These are phyloP conservation scores for Amphiprion ocellaris DNA, from an alignment of 2,113 vertebrate genomes.

Conservation along the genomic window DNA sequence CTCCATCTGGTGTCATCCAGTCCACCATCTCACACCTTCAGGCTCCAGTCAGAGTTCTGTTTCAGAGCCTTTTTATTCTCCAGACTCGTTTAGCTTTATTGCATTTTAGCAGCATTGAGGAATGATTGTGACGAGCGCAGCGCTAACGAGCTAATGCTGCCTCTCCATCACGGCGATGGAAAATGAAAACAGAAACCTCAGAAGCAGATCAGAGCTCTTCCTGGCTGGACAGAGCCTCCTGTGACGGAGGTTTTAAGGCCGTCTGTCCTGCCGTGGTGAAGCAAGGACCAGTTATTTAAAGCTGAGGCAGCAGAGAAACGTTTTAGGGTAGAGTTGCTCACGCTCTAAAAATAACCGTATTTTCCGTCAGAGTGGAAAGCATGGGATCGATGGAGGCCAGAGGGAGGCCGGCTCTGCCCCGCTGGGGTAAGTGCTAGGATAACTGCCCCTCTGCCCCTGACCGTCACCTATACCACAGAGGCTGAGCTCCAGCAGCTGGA, in stretches of 20 bases:
- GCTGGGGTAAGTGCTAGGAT: slow-evolving; percentile 19
- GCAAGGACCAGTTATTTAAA: slow-evolving; percentile 75
- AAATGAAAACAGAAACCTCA: slow-evolving; percentile 74
- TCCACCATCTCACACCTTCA: neutral
- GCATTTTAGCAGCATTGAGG: slow-evolving; percentile 36
- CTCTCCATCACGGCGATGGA: slow-evolving; percentile 62
- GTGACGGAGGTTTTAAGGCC: slow-evolving; percentile 62
- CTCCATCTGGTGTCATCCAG: neutral
- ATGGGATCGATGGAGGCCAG: slow-evolving; percentile 71
- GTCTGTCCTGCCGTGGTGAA: slow-evolving; percentile 45
- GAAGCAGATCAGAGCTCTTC: slow-evolving; percentile 66
- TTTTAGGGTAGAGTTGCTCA: slow-evolving; percentile 71
- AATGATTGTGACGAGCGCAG: slow-evolving; percentile 20
- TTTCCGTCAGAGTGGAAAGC: slow-evolving; percentile 80
- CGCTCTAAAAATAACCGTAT: slow-evolving; percentile 55
- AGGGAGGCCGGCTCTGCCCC: slow-evolving; percentile 61
- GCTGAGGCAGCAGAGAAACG: slow-evolving; percentile 67
- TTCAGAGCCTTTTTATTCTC: slow-evolving; percentile 11
- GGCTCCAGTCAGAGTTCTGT: neutral
- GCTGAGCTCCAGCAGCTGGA: slow-evolving; percentile 88
- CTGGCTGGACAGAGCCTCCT: slow-evolving; percentile 51
- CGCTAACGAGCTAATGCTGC: slow-evolving; percentile 73
- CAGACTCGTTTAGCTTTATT: slow-evolving; percentile 14
- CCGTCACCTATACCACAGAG: slow-evolving; percentile 85
- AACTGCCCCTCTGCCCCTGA: slow-evolving; percentile 59